Evolutionary conservation across 2,797 vertebrate species (phyloP).

Genomic region (Lutjanus argentimaculatus): DNA sequence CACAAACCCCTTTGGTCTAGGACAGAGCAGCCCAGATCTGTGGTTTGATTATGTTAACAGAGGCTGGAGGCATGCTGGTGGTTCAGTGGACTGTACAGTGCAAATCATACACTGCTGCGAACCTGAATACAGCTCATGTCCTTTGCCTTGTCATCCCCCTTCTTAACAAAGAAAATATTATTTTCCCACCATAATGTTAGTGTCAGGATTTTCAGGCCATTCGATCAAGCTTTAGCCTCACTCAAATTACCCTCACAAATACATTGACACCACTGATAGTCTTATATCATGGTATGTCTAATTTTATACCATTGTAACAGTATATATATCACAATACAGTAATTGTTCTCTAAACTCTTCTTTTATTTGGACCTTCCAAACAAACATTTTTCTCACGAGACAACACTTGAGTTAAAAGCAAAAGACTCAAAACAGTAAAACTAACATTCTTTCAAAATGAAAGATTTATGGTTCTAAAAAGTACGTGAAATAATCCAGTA

Average conservation of each 20-base stretch:
- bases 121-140: slow-evolving; percentile 33
- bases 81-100: slow-evolving; percentile 40
- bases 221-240: not conserved
- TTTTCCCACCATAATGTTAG: not conserved
- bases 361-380: no score
- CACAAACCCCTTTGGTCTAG: slow-evolving; percentile 27
- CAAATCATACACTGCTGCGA: slow-evolving; percentile 41
- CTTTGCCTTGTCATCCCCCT: slow-evolving; percentile 18
- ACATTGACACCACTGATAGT: not conserved
- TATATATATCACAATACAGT: no score
- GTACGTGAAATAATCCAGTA: no score
- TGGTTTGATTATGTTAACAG: slow-evolving; percentile 41
- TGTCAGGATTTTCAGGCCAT: not conserved
- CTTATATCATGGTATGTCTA: no score
- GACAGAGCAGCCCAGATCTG: slow-evolving; percentile 24
- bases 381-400: not conserved
- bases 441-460: no score
- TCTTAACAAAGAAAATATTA: not conserved
- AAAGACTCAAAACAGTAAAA: no score
- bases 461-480: no score
- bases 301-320: no score
- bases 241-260: not conserved
- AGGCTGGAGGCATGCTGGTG: slow-evolving; percentile 45
- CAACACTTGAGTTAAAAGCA: no score
- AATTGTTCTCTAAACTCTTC: no score